Evolutionary conservation across 2,113 vertebrate genomes (phyloP), one percentile per base, ranked within the genome.

Genomic region (Blennius ocellaris): DNA sequence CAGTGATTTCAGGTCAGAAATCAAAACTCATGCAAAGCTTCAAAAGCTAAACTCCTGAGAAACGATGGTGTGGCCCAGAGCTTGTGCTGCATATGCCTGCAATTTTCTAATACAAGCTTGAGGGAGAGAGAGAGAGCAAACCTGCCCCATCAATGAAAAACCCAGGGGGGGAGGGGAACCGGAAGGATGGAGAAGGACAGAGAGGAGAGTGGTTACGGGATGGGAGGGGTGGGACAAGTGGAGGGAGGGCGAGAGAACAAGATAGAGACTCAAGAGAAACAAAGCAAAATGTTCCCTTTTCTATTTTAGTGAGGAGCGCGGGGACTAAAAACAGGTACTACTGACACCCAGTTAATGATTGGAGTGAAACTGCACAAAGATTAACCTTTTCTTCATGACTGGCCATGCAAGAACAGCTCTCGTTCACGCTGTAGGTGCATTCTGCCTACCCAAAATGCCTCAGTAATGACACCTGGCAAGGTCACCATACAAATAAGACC

Each of bases 181-280:
- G 78, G 86, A 90, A 89, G 87, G 89, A 91, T 90, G 89, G 84
- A 88, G 89, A 90, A 89, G 89, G 89, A 90, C 87, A 89, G 83
- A 90, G 80, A 90, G 88, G 89, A 90, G 91, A 90, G 82, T 65
- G 82, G 66, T 79, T 69, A 82, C 80, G 61, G 82, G 82, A 84
- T 76, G 82, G 80, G 87, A 89, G 87, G 84, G 86, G 81, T 77
- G 64, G 85, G 78, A 75, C 75, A 88, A 82, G 78, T 70, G 67
- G 58, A 81, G 82, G 83, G 78, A 66, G 82, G 78, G 53, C 6
- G 36, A 74, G 74, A 48, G 78, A 80, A 80, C 59, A 65, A 71
- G 75, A 86, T 51, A 84, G 58, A 84, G 58, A 86, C 88, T 85
- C 85, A 73, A 85, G 86, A 87, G 84, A 90, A 84, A 83, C 79